Evolutionary conservation across 30 jellyfish, hydroid and myxozoan genomes (phyloP), one percentile per base, ranked within the genome.

Genomic region (Cassiopea xamachana): DNA sequence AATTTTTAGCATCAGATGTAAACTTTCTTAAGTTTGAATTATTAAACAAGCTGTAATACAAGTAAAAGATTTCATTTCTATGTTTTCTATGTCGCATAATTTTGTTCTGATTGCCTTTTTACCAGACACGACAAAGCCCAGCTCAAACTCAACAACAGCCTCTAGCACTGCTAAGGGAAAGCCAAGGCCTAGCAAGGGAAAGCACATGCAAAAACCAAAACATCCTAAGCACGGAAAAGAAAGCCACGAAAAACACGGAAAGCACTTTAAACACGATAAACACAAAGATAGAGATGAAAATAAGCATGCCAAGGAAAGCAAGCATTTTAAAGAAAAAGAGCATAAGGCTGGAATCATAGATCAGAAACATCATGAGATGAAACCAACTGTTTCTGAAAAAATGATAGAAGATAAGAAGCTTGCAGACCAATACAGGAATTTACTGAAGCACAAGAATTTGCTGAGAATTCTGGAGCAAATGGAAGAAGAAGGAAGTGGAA

Each of bases 341-440:
- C 76, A n/a, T 19, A 82, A 81, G 13, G 8, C 44, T 2, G 80
- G 68, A 47, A 60, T 62, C 16, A 82, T 44, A 15, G 46, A 61
- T 58, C 83, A 62, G 50, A 48, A 79, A 14, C 61, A 50, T 3
- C 72, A 79, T 17, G 14, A 48, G 59, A 76, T n/a, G 3, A 79
- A 84, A 9, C 94, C 94, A 5, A 87, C 94, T 8, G 68, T 87
- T 1, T 87, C 94, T 0, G 94, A 87, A 69, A 64, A 87, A 64
- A 87, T 87, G 94, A n/a, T 9, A 5, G 51, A 19, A 27, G 94
- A 87, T 78, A 78, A 75, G 85, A 77, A 87, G 13, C 76, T 87
- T 89, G 94, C 94, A 1, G 89, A 67, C n/a, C 94, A 76, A 15
- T 87, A 76, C 89, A 59, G 88, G 83, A 80, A 70, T 47, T 68